Evolutionary conservation across 2,797 vertebrate species (phyloP).

Genomic region (Fistularia commersonii): DNA sequence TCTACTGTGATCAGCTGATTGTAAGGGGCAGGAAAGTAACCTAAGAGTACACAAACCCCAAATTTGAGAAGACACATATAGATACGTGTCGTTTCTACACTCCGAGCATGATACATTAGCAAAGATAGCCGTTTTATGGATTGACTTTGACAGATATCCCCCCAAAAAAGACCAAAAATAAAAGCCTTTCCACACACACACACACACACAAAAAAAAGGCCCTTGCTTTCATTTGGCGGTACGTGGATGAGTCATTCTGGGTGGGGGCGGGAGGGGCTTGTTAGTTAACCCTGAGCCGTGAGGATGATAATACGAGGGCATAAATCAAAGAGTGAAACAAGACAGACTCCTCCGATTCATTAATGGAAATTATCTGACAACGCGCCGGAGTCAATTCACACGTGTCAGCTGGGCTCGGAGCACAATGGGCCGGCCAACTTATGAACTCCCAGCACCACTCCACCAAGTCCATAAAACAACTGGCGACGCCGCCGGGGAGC

Average conservation of each 20-base stretch:
- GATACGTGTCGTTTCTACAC: too few species aligned
- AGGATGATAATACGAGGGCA: constrained; percentile 64
- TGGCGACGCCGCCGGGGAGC: constrained; percentile 86
- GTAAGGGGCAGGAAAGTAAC: too few species aligned
- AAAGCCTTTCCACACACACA: neutral
- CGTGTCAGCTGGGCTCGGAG: constrained; percentile 89
- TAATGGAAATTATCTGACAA: constrained; percentile 97
- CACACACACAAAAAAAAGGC: constrained; percentile 19
- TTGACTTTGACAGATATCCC: too few species aligned
- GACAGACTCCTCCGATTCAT: constrained; percentile 87
- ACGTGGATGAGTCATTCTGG: constrained; percentile 29
- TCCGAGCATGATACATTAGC: too few species aligned
- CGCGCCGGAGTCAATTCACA: constrained; percentile 91
- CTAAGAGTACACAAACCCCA: too few species aligned
- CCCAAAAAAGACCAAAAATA: too few species aligned
- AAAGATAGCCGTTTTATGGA: too few species aligned
- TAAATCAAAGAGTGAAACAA: constrained; percentile 86
- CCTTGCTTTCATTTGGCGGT: constrained; percentile 19
- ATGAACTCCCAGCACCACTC: constrained; percentile 94
- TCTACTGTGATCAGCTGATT: too few species aligned
- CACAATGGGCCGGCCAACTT: constrained; percentile 90
- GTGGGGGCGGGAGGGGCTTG: constrained; percentile 7
- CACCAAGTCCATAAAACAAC: constrained; percentile 97
- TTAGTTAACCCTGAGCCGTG: constrained; percentile 53
- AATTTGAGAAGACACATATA: too few species aligned